These are phyloP conservation scores for Hydrolagus colliei DNA, from an alignment of 2,797 vertebrate genomes.

Conservation along the genomic window DNA sequence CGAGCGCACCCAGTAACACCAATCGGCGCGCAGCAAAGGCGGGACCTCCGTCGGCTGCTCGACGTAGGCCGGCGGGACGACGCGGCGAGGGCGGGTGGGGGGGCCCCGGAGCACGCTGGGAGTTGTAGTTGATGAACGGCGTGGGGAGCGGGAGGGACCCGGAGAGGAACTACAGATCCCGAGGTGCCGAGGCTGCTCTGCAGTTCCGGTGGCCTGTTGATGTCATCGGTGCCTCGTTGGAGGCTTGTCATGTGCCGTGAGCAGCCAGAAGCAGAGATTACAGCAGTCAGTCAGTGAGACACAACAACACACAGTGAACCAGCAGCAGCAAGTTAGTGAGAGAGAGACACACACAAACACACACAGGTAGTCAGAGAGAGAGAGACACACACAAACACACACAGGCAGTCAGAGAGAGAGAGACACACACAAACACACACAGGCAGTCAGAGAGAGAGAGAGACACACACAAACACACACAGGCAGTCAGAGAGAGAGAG, in stretches of 20 bases:
- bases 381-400: no score
- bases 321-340: no score
- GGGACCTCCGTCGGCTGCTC: background rate
- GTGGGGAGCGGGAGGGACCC: background rate
- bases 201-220: constrained; percentile 12
- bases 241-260: background rate
- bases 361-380: no score
- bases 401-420: no score
- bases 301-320: no score
- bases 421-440: no score
- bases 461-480: no score
- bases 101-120: background rate
- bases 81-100: background rate
- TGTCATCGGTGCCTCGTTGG: background rate
- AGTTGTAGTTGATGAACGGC: background rate
- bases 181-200: background rate
- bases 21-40: background rate
- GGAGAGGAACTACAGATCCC: background rate
- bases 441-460: no score
- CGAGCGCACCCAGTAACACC: background rate
- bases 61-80: background rate
- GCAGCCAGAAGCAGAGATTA: no score
- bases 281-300: background rate
- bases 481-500: no score
- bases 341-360: no score